Conservation (phyloP, 2,113 vertebrate genomes). For the Castor canadensis region DNA sequence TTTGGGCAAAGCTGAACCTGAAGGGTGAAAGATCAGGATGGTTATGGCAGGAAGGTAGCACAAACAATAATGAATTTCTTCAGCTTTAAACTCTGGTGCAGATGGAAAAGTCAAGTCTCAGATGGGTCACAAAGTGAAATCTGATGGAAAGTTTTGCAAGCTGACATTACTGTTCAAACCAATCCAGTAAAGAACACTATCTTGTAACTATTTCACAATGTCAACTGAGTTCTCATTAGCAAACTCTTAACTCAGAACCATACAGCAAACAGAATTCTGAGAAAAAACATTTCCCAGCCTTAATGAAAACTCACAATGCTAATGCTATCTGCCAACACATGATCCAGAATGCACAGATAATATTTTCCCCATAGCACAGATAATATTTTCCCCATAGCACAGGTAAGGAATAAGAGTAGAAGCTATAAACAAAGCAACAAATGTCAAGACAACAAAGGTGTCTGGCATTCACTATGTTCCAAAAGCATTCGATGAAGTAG, state of each 20-base stretch:
- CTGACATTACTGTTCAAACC: neutral
- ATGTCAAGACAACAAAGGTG: neutral
- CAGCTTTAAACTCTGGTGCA: neutral
- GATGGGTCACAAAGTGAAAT: neutral
- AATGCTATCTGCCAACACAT: neutral
- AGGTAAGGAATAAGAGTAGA: neutral
- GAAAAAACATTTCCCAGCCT: neutral
- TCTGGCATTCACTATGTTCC: neutral
- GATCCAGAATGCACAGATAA: too few relatives aligned
- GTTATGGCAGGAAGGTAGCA: neutral
- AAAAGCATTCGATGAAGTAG: neutral
- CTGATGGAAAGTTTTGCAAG: neutral
- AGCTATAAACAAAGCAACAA: neutral
- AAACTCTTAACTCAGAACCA: neutral
- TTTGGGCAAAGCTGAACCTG: neutral
- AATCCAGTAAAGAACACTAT: neutral
- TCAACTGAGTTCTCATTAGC: neutral
- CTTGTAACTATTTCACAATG: neutral
- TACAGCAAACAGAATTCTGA: neutral
- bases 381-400: neutral
- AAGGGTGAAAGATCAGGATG: neutral
- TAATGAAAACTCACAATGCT: neutral
- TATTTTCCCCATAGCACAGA: too few relatives aligned
- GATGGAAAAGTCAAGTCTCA: neutral
- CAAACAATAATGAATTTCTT: neutral